phyloP scores from a whole-genome alignment of 1,140 invertebrate genomes.

The Apis laboriosa region DNA sequence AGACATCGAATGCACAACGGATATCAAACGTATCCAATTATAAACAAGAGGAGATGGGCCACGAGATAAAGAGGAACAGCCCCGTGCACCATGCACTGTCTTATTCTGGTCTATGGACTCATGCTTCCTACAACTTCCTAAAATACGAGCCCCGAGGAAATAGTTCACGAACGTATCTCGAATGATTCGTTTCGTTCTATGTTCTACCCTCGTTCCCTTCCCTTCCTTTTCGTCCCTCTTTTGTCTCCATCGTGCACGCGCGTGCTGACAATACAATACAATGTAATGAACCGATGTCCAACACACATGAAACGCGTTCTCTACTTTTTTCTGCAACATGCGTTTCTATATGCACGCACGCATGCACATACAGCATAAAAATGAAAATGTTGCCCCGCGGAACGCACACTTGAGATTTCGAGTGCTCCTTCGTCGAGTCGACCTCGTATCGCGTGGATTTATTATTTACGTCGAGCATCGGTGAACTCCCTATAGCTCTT shows the following conservation, averaged over 20 bases:
- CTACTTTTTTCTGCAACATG: background rate
- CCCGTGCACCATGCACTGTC: conserved; percentile 48
- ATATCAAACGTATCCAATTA: background rate
- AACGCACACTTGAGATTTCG: conserved; percentile 48
- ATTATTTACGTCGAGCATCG: conserved; percentile 34
- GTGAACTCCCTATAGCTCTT: conserved; percentile 3
- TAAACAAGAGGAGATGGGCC: conserved; percentile 17
- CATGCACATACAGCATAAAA: conserved; percentile 26
- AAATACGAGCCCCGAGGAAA: conserved; percentile 72
- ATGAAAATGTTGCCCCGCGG: conserved; percentile 50
- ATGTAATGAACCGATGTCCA: conserved; percentile 25
- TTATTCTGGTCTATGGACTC: conserved; percentile 64
- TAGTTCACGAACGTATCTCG: conserved; percentile 59
- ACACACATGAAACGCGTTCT: background rate
- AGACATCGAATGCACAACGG: background rate
- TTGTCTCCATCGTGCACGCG: background rate
- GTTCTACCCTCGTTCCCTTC: conserved; percentile 41
- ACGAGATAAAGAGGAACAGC: conserved; percentile 42
- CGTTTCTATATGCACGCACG: background rate
- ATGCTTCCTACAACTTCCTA: conserved; percentile 72
- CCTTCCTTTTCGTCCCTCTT: conserved; percentile 17
- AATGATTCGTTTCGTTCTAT: conserved; percentile 66
- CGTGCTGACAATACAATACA: conserved; percentile 11
- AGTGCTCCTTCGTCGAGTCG: conserved; percentile 22
- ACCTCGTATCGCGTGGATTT: conserved; percentile 22